Base-by-base conservation (phyloP, 2,888 invertebrate genomes). In the Epsilonema sp. region DNA sequence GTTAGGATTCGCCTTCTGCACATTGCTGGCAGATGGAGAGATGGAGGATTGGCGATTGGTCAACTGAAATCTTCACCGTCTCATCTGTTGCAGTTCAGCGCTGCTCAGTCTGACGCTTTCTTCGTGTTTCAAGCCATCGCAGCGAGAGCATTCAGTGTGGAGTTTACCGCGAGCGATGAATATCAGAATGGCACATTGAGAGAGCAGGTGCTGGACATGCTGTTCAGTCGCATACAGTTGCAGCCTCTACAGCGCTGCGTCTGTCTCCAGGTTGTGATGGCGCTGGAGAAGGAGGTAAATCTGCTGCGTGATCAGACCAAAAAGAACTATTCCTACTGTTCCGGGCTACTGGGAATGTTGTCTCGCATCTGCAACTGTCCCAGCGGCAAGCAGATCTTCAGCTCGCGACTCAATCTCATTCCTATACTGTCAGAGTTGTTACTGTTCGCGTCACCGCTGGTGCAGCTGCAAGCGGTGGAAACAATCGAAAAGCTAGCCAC, bases 81-180 rank as follows among this genome's bases (percentile, higher is more conserved):
- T 5, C 58, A 59, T 49, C 59, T 87, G 51, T 62, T 52, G 51
- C 60, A 42, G 53, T 65, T 53, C 62, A 64, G 54, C 59, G 61
- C 55, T 56, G 64, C 52, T 53, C 70, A 45, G 54, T 71, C 26
- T 75, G 63, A 61, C 46, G 62, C 60, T 0, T 64, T 58, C 45
- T 53, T 53, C 2, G 74, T 94, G 4, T 75, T 94, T 20, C 78
- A 82, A 52, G 90, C 94, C 61, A 84, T 94, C 80, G 81, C 85
- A 21, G 78, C 80, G 63, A 21, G 55, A 49, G 61, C 59, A 1
- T 63, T 63, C 47, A 55, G 57, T 36, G 58, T 57, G 23, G 60
- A 58, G 43, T 51, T 60, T 24, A 55, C 56, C 2, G 4, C 42
- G 8, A 11, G 4, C 8, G n/a, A n/a, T n/a, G 56, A 58, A 37